phyloP scores from a whole-genome alignment of 2,888 invertebrate genomes.

The Lasioglossum marginatum region DNA sequence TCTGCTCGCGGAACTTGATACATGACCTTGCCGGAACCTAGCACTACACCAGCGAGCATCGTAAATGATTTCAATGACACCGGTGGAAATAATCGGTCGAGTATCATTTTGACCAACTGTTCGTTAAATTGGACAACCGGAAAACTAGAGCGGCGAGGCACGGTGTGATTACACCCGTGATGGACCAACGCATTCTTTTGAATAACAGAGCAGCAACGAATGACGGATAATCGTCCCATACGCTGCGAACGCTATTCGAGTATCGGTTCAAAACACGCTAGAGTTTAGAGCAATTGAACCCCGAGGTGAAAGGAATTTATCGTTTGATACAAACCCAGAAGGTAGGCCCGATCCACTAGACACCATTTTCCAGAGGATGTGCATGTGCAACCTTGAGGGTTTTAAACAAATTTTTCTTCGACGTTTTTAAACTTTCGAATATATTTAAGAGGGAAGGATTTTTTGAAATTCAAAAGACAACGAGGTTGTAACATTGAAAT shows the following conservation, averaged over 20 bases:
- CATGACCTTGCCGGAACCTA: slow-evolving; percentile 79
- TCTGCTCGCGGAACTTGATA: slow-evolving; percentile 80
- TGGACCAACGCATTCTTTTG: slow-evolving; percentile 20
- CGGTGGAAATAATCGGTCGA: slow-evolving; percentile 69
- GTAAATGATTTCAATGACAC: slow-evolving; percentile 75
- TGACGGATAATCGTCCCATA: neutral
- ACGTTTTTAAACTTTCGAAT: neutral
- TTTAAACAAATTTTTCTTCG: neutral
- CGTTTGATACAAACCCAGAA: neutral
- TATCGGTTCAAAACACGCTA: neutral
- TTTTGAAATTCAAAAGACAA: no score
- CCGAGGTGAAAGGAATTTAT: slow-evolving; percentile 17
- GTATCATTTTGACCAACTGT: slow-evolving; percentile 62
- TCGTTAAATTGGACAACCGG: slow-evolving; percentile 66
- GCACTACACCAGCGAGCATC: slow-evolving; percentile 52
- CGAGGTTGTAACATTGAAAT: neutral
- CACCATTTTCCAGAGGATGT: neutral
- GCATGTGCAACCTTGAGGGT: no score
- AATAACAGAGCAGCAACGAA: slow-evolving; percentile 23
- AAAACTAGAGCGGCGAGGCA: slow-evolving; percentile 54
- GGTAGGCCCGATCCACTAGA: neutral
- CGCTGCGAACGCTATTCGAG: neutral
- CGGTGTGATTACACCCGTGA: slow-evolving; percentile 50
- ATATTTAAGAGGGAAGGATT: no score
- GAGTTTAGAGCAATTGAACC: neutral